phyloP scores from a whole-genome alignment of 2,797 vertebrate species.

The Argya squamiceps region DNA sequence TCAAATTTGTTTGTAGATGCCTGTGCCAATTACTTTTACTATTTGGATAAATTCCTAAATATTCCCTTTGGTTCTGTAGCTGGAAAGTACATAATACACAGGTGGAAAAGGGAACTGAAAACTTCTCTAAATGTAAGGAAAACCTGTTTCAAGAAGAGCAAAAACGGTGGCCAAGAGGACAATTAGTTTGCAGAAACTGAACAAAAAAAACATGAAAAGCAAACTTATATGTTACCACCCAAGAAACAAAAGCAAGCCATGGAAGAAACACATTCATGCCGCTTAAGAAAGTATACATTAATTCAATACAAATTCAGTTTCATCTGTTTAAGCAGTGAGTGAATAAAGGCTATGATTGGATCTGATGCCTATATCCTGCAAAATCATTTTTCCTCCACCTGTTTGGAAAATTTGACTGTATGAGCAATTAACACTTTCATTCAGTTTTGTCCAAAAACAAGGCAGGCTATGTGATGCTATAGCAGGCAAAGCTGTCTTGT shows the following conservation, averaged over 20 bases:
- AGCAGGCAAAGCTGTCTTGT: neutral
- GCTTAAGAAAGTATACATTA: neutral
- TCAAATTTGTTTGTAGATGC: neutral
- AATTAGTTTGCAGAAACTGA: neutral
- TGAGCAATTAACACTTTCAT: neutral
- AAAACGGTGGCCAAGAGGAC: neutral
- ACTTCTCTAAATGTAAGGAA: neutral
- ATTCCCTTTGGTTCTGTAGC: neutral
- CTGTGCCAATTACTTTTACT: neutral
- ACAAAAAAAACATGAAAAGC: neutral
- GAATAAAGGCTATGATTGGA: neutral
- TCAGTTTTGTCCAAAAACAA: neutral
- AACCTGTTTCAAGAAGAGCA: neutral
- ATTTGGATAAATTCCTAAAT: neutral
- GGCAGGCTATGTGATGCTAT: neutral
- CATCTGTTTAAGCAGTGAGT: neutral
- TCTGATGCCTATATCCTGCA: neutral
- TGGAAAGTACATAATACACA: neutral
- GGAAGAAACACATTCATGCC: neutral
- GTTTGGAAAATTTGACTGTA: neutral
- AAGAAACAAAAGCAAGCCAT: neutral
- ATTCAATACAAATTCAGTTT: neutral
- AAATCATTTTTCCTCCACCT: neutral
- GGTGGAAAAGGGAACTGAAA: neutral
- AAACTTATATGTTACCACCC: accelerated